Percentiles rank a stretch among this genome's conserved stretches.
Conservation (phyloP, 2,888 invertebrate genomes). For the Phlogophora meticulosa region DNA sequence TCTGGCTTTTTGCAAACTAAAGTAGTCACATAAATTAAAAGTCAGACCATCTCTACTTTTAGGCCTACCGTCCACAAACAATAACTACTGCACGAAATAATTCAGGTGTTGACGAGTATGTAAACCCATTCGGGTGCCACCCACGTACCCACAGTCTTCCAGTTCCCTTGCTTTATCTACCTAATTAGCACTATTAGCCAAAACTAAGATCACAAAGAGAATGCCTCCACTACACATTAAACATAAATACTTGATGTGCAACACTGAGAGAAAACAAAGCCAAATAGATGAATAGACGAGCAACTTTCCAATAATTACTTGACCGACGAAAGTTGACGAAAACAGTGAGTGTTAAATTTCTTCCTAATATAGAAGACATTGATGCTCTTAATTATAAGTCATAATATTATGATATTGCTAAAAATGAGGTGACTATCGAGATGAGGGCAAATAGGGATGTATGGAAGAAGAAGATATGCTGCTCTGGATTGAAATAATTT, state of each 20-base stretch:
- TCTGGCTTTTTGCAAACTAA: too few species aligned
- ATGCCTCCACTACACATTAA: slow-evolving; percentile 47
- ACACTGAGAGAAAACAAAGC: slow-evolving; percentile 34
- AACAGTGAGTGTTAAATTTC: too few species aligned
- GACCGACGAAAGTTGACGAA: background rate
- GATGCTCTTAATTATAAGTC: too few species aligned
- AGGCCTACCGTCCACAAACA: background rate
- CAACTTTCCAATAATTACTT: slow-evolving; percentile 15
- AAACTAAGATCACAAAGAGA: slow-evolving; percentile 58
- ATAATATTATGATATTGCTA: too few species aligned
- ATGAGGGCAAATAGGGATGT: too few species aligned
- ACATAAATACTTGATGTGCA: slow-evolving; percentile 52
- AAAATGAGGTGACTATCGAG: too few species aligned
- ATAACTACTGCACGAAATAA: slow-evolving; percentile 17
- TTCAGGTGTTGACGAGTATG: slow-evolving; percentile 16
- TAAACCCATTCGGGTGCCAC: slow-evolving; percentile 2
- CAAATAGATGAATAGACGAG: slow-evolving; percentile 11
- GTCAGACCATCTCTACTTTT: too few species aligned
- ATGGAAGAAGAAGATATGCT: too few species aligned
- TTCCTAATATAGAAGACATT: too few species aligned
- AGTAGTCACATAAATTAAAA: too few species aligned
- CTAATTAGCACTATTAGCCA: slow-evolving; percentile 46
- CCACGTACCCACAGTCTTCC: background rate
- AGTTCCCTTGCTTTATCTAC: slow-evolving; percentile 25
- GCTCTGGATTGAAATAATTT: too few species aligned